Evolutionary conservation across 2,797 vertebrate genomes (phyloP).

Genomic region (Catamblyrhynchus diadema): DNA sequence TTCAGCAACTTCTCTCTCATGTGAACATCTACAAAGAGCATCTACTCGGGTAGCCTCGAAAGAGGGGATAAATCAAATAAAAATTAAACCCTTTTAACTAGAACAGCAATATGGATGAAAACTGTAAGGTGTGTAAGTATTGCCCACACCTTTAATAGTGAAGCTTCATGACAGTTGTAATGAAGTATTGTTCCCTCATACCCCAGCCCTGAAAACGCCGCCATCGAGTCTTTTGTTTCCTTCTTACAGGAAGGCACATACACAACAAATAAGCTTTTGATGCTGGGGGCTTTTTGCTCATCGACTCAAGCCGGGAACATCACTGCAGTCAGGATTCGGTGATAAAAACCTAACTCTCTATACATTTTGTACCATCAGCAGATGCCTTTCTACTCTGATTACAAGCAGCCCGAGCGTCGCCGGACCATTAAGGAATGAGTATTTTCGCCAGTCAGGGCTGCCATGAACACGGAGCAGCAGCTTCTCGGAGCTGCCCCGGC

Average conservation of each 20-base stretch:
- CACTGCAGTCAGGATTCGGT: neutral
- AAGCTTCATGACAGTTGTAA: neutral
- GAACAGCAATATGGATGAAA: neutral
- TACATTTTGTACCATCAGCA: neutral
- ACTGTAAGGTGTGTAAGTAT: neutral
- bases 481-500: neutral
- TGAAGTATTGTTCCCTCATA: neutral
- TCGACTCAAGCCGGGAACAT: rapidly evolving
- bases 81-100: neutral
- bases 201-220: rapidly evolving
- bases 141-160: neutral
- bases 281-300: neutral
- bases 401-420: neutral
- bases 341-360: neutral
- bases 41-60: neutral
- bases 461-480: rapidly evolving
- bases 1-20: neutral
- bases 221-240: neutral
- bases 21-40: neutral
- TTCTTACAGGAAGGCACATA: neutral
- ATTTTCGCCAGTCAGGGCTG: neutral
- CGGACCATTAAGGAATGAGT: neutral
- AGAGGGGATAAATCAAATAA: neutral
- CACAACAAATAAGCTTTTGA: neutral
- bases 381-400: neutral